These are phyloP conservation scores for Pycnomerus fuliginosus DNA, from an alignment of 2,888 invertebrate species.

Conservation along the genomic window DNA sequence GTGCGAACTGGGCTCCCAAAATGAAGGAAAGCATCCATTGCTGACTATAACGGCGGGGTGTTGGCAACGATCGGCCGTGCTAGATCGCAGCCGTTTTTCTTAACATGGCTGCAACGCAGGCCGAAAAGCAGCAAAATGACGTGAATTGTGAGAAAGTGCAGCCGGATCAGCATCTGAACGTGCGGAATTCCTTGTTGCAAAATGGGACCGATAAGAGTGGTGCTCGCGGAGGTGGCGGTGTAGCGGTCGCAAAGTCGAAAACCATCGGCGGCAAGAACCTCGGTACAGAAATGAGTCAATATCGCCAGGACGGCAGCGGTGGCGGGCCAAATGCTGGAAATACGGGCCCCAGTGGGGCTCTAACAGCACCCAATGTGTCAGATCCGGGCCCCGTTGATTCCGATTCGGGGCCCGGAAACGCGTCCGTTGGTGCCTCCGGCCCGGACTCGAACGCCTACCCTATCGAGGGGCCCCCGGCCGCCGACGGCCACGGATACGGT, in stretches of 20 bases:
- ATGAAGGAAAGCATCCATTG: conserved; percentile 52
- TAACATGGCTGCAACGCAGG: conserved; percentile 85
- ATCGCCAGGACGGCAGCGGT: conserved; percentile 65
- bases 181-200: conserved; percentile 69
- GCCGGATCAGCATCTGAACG: conserved; percentile 66
- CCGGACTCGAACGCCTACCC: conserved; percentile 27
- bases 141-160: conserved; percentile 65
- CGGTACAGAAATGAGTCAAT: conserved; percentile 65
- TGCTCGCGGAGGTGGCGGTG: conserved; percentile 64
- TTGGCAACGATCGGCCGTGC: conserved; percentile 59
- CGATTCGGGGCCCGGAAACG: conserved; percentile 33
- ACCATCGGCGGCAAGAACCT: conserved; percentile 61
- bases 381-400: conserved; percentile 25
- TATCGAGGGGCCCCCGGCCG: conserved; percentile 53
- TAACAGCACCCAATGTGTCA: conserved; percentile 24
- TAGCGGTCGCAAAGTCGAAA: conserved; percentile 66
- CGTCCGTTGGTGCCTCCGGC: conserved; percentile 33
- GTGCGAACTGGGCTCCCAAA: conserved; percentile 49
- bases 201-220: conserved; percentile 76
- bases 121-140: conserved; percentile 80
- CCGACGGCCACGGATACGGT: conserved; percentile 46
- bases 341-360: conserved; percentile 41
- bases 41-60: conserved; percentile 59
- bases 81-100: conserved; percentile 53
- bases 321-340: conserved; percentile 44